Base-by-base conservation (phyloP, 2,113 vertebrate genomes). In the Tinamus guttatus region DNA sequence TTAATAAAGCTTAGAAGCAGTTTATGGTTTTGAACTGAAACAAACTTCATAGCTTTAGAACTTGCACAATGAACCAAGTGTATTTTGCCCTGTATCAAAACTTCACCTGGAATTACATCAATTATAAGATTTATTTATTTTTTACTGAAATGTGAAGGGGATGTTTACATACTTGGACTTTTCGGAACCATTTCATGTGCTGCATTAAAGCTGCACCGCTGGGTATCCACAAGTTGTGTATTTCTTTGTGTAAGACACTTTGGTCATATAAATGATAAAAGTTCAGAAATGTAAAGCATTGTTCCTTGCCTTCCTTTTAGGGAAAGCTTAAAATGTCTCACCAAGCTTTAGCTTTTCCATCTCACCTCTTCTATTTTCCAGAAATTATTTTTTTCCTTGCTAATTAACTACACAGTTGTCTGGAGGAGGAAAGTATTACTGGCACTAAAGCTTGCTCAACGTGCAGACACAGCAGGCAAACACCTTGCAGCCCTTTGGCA, bases 301-400 rank as follows among this genome's bases (percentile, higher is more conserved):
- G n/a, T 60, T 71, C 36, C 43, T 67, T 87, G 68, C 62, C 34
- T 47, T 69, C 43, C 43, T 87, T 68, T 25, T 58, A 86, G 70
- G 78, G 71, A 79, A 92, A 93, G 34, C 62, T 49, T 90, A 78
- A 88, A 92, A 86, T 65, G 36, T 64, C 60, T 91, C 92, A 71
- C 78, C 88, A 96, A 93, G 58, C n/a, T 85, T 54, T 75, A 63
- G 36, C 32, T 94, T 84, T 71, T 89, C 75, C 62, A 64, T 87
- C 34, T 22, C 47, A 77, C 34, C 34, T 73, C 41, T 78, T 95
- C 28, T 87, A 5, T 92, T 91, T 88, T 85, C 17, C 22, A 90
- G 68, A 89, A 93, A 40, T 70, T 14, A 9, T 5, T 52, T 64
- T 65, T 78, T 54, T 7, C 11, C 34, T 73, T 91, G 93, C 34